phyloP scores from a whole-genome alignment of 2,888 invertebrate species.

The Lepidocyrtinus sp. region DNA sequence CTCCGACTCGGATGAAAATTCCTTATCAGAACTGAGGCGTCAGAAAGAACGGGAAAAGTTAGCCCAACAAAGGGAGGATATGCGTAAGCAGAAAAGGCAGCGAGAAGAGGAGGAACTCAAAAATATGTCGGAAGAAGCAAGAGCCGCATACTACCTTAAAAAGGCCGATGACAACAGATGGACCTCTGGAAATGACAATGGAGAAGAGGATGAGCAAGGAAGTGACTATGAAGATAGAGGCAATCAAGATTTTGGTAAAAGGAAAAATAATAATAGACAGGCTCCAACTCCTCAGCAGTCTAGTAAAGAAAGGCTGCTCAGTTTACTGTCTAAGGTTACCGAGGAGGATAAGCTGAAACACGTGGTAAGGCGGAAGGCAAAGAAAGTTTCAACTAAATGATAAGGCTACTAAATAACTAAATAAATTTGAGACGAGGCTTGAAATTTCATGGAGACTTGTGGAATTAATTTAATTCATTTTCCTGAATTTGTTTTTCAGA shows the following conservation, averaged over 20 bases:
- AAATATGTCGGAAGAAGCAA: conserved; percentile 52
- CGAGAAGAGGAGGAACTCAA: conserved; percentile 52
- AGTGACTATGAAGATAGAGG: neutral
- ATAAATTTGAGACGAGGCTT: too few species aligned
- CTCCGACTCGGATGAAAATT: conserved; percentile 43
- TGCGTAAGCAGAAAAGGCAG: conserved; percentile 66
- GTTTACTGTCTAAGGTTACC: conserved; percentile 27
- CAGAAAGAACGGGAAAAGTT: conserved; percentile 86
- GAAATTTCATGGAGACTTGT: too few species aligned
- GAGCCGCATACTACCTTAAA: conserved; percentile 41
- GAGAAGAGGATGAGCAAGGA: conserved; percentile 25
- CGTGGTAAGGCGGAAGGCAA: conserved; percentile 49
- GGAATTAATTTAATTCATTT: too few species aligned
- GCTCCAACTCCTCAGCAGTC: conserved; percentile 20
- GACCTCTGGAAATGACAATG: conserved; percentile 36
- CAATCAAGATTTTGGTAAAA: neutral
- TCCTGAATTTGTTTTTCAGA: too few species aligned
- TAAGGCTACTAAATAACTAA: too few species aligned
- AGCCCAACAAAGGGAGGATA: conserved; percentile 78
- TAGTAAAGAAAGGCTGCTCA: conserved; percentile 21
- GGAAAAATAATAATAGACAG: neutral
- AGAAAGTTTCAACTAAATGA: too few species aligned
- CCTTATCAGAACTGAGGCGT: conserved; percentile 74
- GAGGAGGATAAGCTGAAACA: conserved; percentile 47
- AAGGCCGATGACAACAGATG: conserved; percentile 52